Evolutionary conservation across 2,888 invertebrate genomes (phyloP), one percentile per base, ranked within the genome.

Genomic region (Bugulina stolonifera): DNA sequence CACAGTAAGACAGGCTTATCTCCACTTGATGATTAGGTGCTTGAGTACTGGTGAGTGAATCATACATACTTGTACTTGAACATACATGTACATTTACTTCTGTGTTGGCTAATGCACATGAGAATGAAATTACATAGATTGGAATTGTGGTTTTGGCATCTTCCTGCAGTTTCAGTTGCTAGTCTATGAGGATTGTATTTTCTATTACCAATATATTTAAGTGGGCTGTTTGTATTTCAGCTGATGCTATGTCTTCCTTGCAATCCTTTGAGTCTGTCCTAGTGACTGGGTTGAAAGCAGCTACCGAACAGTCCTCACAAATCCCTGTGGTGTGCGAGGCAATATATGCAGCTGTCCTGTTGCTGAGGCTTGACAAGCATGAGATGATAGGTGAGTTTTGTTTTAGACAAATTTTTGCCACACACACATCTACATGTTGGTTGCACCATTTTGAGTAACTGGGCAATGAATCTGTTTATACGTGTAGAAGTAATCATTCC

Each of bases 1-100:
- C 72, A 83, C 88, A 14, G 92, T 94, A 2, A 89, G 92, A 74
- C 90, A 90, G 71, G 89, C 91, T 69, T 94, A 93, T 84, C 88
- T 92, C 74, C 89, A 90, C 80, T 89, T 93, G 83, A 87, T 93
- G 83, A 86, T 32, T 32, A 64, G 27, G n/a, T 64, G 64, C 57
- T 43, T 72, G 25, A 71, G 22, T 35, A 32, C 3, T 54, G 55
- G 34, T 55, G 5, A 54, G 27, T 54, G 14, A 43, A 43, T 43
- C n/a, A n/a, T n/a, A n/a, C n/a, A n/a, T n/a, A n/a, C n/a, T n/a
- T n/a, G n/a, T n/a, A n/a, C n/a, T n/a, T n/a, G n/a, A n/a, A n/a
- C n/a, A n/a, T n/a, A n/a, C n/a, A n/a, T n/a, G n/a, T n/a, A n/a
- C n/a, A n/a, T n/a, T n/a, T n/a, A n/a, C n/a, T n/a, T n/a, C n/a